phyloP scores from a whole-genome alignment of 1,140 invertebrate genomes.

The Drosophila sp. region DNA sequence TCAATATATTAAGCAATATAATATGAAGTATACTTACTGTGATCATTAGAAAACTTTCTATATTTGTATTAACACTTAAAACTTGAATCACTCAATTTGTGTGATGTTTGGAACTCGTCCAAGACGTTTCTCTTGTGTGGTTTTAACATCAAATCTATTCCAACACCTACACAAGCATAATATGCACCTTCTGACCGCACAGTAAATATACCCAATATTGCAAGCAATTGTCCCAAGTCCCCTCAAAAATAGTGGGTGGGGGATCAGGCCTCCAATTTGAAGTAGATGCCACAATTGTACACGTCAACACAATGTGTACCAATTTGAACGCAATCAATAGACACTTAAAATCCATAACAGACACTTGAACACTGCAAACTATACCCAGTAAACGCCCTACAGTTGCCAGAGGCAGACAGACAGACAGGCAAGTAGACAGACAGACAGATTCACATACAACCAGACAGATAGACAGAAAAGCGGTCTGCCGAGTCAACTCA shows the following conservation, averaged over 20 bases:
- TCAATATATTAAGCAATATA: too few species aligned
- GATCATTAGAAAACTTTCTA: too few species aligned
- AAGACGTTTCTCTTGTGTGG: not conserved
- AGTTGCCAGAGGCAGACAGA: not conserved
- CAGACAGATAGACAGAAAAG: not conserved
- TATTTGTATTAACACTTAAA: not conserved
- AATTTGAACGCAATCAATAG: constrained; percentile 52
- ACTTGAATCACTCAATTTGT: not conserved
- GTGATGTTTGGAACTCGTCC: not conserved
- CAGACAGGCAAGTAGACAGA: not conserved
- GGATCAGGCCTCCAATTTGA: not conserved
- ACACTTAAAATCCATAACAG: constrained; percentile 58
- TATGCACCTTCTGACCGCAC: constrained; percentile 15
- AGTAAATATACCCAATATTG: constrained; percentile 41
- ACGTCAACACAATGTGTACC: constrained; percentile 52
- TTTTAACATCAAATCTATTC: not conserved
- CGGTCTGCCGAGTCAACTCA: constrained; percentile 4
- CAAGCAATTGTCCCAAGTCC: constrained; percentile 17
- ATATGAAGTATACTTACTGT: too few species aligned
- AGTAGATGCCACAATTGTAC: constrained; percentile 36
- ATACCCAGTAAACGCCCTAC: constrained; percentile 17
- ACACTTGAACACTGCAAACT: constrained; percentile 49
- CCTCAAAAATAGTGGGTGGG: too few species aligned
- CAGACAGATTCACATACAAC: not conserved
- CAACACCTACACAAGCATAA: not conserved